Percentiles rank a stretch among this genome's conserved stretches.
phyloP scores from a whole-genome alignment of 2,797 vertebrate species.

The Petrocephalus sullivani region DNA sequence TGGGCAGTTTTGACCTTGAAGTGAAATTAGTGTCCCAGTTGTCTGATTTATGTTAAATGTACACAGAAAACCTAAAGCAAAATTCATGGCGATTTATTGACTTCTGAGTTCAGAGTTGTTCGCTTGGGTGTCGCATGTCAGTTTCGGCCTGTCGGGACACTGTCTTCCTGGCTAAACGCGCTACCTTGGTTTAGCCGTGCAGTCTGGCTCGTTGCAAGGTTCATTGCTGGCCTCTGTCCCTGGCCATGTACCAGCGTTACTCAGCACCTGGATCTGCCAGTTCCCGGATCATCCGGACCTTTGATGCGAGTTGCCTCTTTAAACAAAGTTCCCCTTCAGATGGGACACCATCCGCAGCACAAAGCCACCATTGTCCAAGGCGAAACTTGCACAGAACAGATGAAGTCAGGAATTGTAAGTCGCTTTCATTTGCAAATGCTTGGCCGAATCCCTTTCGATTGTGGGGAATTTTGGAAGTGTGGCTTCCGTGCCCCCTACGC shows the following conservation, averaged over 20 bases:
- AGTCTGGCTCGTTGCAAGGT: neutral
- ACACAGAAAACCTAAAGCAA: neutral
- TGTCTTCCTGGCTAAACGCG: neutral
- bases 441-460: conserved; percentile 4
- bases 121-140: neutral
- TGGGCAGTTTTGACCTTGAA: conserved; percentile 26
- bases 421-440: conserved; percentile 9
- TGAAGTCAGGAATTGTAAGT: conserved; percentile 21
- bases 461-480: neutral
- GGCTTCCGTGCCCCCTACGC: neutral
- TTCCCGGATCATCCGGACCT: conserved; percentile 24
- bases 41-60: conserved; percentile 12
- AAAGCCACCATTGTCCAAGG: conserved; percentile 17
- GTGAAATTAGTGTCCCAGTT: conserved; percentile 14
- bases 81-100: neutral
- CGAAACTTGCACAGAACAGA: conserved; percentile 5
- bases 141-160: neutral
- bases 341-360: conserved; percentile 3
- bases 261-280: conserved; percentile 30
- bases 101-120: neutral
- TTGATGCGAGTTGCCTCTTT: conserved; percentile 21
- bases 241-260: neutral
- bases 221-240: conserved; percentile 11
- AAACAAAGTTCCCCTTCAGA: conserved; percentile 24
- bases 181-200: neutral